These are phyloP conservation scores for Recurvirostra avosetta DNA, from an alignment of 2,113 vertebrate species.

Conservation along the genomic window DNA sequence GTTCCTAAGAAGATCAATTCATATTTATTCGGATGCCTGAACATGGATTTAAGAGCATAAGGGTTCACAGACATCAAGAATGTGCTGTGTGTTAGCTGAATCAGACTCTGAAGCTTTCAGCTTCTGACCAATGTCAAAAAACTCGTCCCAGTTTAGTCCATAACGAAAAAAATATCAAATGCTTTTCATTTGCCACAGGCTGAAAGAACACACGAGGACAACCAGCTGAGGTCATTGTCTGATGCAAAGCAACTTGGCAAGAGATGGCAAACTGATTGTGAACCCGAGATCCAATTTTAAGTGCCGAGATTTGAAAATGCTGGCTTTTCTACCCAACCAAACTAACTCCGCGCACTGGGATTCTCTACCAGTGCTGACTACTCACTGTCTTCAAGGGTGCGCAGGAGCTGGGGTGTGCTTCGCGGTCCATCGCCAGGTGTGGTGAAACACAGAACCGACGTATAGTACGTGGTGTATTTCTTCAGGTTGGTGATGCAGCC, in stretches of 20 bases:
- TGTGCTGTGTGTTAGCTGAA: background rate
- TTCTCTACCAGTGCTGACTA: background rate
- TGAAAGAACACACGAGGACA: background rate
- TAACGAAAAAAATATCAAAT: background rate
- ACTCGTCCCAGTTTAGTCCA: background rate
- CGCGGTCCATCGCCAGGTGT: conserved; percentile 91
- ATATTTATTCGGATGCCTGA: background rate
- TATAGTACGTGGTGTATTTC: conserved; percentile 89
- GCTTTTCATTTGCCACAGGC: background rate
- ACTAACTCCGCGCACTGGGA: background rate
- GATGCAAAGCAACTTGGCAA: background rate
- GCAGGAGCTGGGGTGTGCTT: conserved; percentile 79
- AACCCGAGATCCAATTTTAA: background rate
- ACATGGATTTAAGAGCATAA: background rate
- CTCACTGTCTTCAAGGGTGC: conserved; percentile 93
- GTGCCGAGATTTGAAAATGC: background rate
- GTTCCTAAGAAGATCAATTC: background rate
- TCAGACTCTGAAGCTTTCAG: background rate
- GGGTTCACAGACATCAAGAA: background rate
- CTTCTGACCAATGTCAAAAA: background rate
- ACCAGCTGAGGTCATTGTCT: background rate
- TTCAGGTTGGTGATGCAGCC: conserved; percentile 84
- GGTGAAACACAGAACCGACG: conserved; percentile 90
- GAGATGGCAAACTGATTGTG: background rate
- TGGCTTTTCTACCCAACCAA: background rate